A percentile compares a stretch with the other conserved stretches of the same genome.
Conservation (phyloP, 2,113 vertebrate species). For the Poeciliopsis prolifica region DNA sequence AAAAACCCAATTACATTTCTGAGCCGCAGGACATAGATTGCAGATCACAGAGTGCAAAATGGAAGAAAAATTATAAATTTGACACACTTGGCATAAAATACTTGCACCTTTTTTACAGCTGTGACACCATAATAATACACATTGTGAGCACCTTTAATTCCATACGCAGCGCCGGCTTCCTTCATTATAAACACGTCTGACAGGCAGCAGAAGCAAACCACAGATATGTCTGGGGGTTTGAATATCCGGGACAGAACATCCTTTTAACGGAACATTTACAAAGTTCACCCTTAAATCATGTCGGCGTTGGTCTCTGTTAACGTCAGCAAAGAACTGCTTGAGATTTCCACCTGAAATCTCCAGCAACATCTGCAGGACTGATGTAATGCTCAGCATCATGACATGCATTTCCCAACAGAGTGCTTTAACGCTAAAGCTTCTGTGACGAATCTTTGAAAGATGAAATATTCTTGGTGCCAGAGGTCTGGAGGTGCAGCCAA, state of each 20-base stretch:
- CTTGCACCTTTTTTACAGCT: background rate
- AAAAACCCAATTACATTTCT: constrained; percentile 48
- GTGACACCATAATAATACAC: background rate
- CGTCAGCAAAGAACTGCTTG: background rate
- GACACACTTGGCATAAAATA: constrained; percentile 8
- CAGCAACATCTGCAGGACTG: background rate
- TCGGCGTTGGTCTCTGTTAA: constrained; percentile 18
- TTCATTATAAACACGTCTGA: background rate
- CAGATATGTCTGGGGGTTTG: background rate
- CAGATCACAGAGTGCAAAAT: constrained; percentile 31
- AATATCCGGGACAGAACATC: background rate
- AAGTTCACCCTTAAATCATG: background rate
- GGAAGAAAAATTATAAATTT: constrained; percentile 5
- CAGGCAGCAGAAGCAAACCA: constrained; percentile 1
- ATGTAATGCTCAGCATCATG: background rate
- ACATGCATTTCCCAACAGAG: background rate
- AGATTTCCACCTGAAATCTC: background rate
- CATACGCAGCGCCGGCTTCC: background rate
- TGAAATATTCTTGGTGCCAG: background rate
- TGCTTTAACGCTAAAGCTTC: background rate
- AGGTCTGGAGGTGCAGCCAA: constrained; percentile 10
- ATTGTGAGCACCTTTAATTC: background rate
- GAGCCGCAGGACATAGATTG: constrained; percentile 41
- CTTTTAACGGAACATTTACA: constrained; percentile 9
- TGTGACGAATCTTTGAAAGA: constrained; percentile 13